phyloP scores from a whole-genome alignment of 2,797 vertebrate species.

The Lacerta bilineata region DNA sequence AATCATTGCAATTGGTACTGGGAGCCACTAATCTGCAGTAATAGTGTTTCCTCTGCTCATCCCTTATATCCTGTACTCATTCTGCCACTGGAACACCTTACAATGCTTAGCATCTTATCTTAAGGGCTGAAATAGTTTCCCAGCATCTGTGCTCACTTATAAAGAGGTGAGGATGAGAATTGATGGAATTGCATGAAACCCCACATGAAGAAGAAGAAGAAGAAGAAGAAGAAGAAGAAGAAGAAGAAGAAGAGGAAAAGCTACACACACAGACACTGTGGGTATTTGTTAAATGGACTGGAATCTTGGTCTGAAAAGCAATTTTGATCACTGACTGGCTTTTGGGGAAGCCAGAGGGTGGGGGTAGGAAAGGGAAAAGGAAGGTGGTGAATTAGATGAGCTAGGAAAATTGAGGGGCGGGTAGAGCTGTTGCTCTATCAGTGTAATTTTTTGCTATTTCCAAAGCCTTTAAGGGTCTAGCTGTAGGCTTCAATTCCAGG shows the following conservation, averaged over 20 bases:
- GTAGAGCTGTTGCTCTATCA: slow-evolving; percentile 35
- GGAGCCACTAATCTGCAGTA: not conserved
- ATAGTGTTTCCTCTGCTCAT: not conserved
- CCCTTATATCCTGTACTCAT: slow-evolving; percentile 14
- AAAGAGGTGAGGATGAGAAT: slow-evolving; percentile 42
- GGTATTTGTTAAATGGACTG: slow-evolving; percentile 14
- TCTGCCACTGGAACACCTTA: slow-evolving; percentile 16
- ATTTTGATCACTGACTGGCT: slow-evolving; percentile 43
- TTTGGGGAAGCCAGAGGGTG: not conserved
- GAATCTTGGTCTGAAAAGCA: slow-evolving; percentile 54
- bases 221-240: no score
- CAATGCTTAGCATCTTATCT: not conserved
- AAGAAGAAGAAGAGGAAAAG: no score
- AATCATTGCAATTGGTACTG: not conserved
- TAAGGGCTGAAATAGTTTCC: not conserved
- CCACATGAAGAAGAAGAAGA: not conserved
- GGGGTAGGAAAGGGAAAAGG: accelerated
- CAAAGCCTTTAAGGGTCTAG: slow-evolving; percentile 58
- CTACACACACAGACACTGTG: not conserved
- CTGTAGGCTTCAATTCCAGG: not conserved
- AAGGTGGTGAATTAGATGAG: slow-evolving; percentile 47
- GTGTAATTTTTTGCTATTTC: slow-evolving; percentile 42
- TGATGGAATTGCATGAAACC: slow-evolving; percentile 2
- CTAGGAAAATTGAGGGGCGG: slow-evolving; percentile 53
- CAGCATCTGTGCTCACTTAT: slow-evolving; percentile 29